Evolutionary conservation across 1,140 invertebrate genomes (phyloP).

Genomic region (Neodiprion fabricii): DNA sequence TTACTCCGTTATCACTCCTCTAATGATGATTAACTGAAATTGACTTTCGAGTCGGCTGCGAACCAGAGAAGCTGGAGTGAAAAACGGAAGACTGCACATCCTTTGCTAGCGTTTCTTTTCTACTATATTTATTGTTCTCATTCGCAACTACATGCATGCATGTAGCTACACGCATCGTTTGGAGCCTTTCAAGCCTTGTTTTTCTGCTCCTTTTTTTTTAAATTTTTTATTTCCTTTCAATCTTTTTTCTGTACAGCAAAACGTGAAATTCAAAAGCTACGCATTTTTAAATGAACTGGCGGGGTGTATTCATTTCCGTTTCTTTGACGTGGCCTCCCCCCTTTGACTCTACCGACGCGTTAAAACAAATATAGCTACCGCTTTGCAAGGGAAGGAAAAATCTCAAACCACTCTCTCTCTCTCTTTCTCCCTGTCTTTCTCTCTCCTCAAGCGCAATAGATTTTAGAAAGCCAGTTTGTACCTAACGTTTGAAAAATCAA

Average conservation of each 20-base stretch:
- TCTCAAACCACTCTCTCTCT: not conserved
- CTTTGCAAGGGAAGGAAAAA: not conserved
- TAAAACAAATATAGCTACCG: not conserved
- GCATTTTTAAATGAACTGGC: not conserved
- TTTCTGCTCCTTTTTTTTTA: not conserved
- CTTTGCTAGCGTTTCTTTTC: no score
- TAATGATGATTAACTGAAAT: not conserved
- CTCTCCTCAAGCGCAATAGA: no score
- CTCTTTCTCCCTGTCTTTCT: no score
- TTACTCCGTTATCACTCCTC: not conserved
- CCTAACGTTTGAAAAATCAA: no score
- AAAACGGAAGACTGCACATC: no score
- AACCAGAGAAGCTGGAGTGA: no score
- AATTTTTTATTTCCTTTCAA: not conserved
- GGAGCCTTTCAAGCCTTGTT: no score
- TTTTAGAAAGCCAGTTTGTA: no score
- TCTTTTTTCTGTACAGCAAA: not conserved
- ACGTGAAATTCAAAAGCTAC: slow-evolving; percentile 2
- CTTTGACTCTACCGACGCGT: not conserved
- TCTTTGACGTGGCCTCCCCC: not conserved
- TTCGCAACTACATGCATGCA: no score
- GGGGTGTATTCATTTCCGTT: slow-evolving; percentile 7
- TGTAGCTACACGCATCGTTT: no score
- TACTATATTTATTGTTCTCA: no score
- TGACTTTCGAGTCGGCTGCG: not conserved